Conservation (phyloP, 2,113 vertebrate species). For the Gasterosteus aculeatus region DNA sequence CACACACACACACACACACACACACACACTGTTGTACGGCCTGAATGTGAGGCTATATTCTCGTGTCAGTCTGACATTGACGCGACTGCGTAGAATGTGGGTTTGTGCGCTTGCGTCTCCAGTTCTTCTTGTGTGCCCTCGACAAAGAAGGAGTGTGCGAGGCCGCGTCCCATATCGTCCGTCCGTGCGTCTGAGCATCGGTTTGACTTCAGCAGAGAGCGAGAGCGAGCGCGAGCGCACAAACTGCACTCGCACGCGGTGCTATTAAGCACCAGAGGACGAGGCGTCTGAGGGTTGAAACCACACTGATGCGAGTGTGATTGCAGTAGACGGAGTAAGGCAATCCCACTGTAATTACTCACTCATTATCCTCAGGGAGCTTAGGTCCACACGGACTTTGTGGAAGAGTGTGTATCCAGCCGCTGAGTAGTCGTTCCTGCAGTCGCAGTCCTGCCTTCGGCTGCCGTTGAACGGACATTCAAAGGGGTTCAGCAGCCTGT, state of each 20-base stretch:
- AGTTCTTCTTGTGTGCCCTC: neutral
- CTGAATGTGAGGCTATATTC: constrained; percentile 24
- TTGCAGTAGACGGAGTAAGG: constrained; percentile 40
- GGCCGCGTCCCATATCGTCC: constrained; percentile 2
- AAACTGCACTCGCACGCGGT: neutral
- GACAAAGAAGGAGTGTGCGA: neutral
- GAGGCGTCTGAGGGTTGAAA: constrained; percentile 49
- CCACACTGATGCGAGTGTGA: constrained; percentile 61
- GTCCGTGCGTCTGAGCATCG: constrained; percentile 9
- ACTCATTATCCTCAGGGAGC: constrained; percentile 92
- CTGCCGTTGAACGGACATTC: constrained; percentile 95
- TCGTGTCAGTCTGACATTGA: constrained; percentile 22
- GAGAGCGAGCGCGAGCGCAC: neutral
- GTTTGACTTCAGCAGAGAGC: constrained; percentile 29
- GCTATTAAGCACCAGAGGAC: neutral
- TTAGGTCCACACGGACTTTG: constrained; percentile 91
- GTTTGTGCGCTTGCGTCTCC: constrained; percentile 5
- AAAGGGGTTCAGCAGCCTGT: constrained; percentile 91
- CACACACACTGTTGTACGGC: constrained; percentile 17
- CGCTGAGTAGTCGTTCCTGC: constrained; percentile 89
- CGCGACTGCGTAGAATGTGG: constrained; percentile 10
- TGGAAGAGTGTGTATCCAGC: constrained; percentile 91
- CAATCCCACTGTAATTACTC: constrained; percentile 69
- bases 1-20: constrained; percentile 11
- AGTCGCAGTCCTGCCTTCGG: constrained; percentile 88